Conservation (phyloP, 2,888 invertebrate genomes). For the Xanthia togata region DNA sequence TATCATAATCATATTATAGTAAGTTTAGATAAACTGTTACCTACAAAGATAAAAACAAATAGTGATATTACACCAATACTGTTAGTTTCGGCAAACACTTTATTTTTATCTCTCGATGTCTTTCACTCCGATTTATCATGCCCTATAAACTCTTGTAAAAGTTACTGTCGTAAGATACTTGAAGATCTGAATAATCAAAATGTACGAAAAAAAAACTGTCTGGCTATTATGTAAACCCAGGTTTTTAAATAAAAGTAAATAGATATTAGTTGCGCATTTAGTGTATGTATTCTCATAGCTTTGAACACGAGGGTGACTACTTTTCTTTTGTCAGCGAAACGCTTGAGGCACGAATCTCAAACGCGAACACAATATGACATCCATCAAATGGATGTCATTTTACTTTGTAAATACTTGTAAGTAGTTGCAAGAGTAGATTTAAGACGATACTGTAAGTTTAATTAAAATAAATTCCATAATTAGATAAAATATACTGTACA, state of each 20-base stretch:
- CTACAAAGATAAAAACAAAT: conserved; percentile 13
- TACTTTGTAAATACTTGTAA: not conserved
- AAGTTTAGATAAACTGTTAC: conserved; percentile 9
- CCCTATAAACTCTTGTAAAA: not conserved
- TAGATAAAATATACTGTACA: no score
- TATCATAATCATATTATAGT: conserved; percentile 4
- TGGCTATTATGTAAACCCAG: no score
- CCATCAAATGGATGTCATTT: not conserved
- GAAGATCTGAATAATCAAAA: no score
- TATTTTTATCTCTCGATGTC: not conserved
- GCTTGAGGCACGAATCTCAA: not conserved
- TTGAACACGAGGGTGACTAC: not conserved
- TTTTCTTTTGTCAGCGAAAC: not conserved
- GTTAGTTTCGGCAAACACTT: not conserved
- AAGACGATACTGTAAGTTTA: no score
- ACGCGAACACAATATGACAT: not conserved
- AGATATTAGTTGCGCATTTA: no score
- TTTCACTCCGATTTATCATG: not conserved
- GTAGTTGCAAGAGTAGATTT: no score
- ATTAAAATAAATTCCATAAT: no score
- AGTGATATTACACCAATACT: not conserved
- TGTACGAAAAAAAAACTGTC: no score
- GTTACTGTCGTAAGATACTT: no score
- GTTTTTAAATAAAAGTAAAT: no score
- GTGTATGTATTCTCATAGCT: not conserved